phyloP scores from a whole-genome alignment of 2,113 vertebrate species.

The Numida meleagris region DNA sequence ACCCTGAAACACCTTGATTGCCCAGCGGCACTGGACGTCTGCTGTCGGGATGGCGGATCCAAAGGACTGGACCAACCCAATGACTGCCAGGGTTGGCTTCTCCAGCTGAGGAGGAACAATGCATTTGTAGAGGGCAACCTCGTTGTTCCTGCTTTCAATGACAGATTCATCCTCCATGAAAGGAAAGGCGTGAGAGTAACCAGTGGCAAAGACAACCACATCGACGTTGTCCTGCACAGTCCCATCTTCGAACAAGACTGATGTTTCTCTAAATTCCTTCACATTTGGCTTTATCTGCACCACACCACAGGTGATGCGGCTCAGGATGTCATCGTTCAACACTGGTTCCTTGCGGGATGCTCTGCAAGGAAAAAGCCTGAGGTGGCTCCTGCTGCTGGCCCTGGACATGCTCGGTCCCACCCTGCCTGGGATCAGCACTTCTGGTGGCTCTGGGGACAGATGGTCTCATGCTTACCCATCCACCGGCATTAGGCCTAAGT shows the following conservation, averaged over 20 bases:
- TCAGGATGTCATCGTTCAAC: slow-evolving; percentile 85
- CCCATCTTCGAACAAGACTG: slow-evolving; percentile 85
- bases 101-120: slow-evolving; percentile 80
- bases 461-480: slow-evolving; percentile 71
- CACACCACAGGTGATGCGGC: slow-evolving; percentile 78
- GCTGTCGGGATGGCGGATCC: slow-evolving; percentile 79
- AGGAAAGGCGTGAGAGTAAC: slow-evolving; percentile 78
- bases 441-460: rapidly evolving
- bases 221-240: slow-evolving; percentile 80
- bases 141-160: slow-evolving; percentile 66
- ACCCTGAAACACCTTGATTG: slow-evolving; percentile 82
- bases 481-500: slow-evolving; percentile 83
- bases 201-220: slow-evolving; percentile 87
- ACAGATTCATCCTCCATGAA: slow-evolving; percentile 81
- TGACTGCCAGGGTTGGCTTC: slow-evolving; percentile 82
- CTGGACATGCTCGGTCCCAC: neutral
- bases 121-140: slow-evolving; percentile 82
- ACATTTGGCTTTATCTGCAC: slow-evolving; percentile 83
- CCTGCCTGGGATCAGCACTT: neutral
- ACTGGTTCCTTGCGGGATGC: slow-evolving; percentile 69
- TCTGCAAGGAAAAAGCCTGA: slow-evolving; percentile 57
- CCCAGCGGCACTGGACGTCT: slow-evolving; percentile 88
- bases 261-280: slow-evolving; percentile 77
- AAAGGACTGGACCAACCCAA: slow-evolving; percentile 81
- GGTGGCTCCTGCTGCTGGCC: neutral